These are phyloP conservation scores for Enteromius paludinosus DNA, from an alignment of 2,797 vertebrate species.

Conservation along the genomic window DNA sequence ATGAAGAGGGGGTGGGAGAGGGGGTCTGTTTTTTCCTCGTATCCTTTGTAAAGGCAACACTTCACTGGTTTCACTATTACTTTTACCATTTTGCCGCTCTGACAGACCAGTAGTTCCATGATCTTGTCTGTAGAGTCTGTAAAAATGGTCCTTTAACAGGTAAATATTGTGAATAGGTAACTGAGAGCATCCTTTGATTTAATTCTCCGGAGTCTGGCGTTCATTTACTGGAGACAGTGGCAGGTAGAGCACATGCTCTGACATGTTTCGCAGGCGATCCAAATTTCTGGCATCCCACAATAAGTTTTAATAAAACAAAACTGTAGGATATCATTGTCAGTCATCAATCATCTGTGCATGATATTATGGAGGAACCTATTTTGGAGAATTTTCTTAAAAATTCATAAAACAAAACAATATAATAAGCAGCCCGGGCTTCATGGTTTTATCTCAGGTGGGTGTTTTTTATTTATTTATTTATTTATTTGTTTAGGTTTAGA, in stretches of 20 bases:
- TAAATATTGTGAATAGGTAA: conserved; percentile 79
- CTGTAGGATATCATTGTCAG: conserved; percentile 42
- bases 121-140: conserved; percentile 54
- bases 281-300: conserved; percentile 26
- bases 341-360: conserved; percentile 52
- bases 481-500: conserved; percentile 67
- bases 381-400: conserved; percentile 42
- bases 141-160: conserved; percentile 76
- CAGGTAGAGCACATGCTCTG: background rate
- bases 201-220: background rate
- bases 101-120: conserved; percentile 41
- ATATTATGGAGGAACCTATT: conserved; percentile 49
- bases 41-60: conserved; percentile 99
- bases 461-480: conserved; percentile 38
- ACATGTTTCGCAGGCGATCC: conserved; percentile 13
- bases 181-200: conserved; percentile 11
- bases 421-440: conserved; percentile 44
- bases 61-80: conserved; percentile 98
- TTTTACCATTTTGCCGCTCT: conserved; percentile 76
- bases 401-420: conserved; percentile 44
- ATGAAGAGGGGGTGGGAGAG: conserved; percentile 47
- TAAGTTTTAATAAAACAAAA: conserved; percentile 48
- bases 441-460: conserved; percentile 67
- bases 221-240: conserved; percentile 21
- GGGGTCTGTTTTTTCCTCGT: conserved; percentile 69